phyloP scores from a whole-genome alignment of 2,797 vertebrate species.

The Lacerta viridis region DNA sequence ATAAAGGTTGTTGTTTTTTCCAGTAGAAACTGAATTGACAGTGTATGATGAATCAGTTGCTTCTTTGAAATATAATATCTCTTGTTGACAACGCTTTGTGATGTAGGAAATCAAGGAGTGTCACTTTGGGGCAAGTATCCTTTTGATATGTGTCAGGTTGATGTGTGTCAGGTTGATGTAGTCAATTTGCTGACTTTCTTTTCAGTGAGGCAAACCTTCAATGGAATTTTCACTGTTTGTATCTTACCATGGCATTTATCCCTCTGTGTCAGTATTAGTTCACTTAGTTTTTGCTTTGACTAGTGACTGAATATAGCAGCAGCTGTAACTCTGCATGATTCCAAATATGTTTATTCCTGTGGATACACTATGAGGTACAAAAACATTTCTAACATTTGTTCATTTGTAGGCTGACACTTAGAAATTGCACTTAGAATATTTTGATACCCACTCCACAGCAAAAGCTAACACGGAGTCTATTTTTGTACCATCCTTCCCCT shows the following conservation, averaged over 20 bases:
- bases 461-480: background rate
- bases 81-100: constrained; percentile 21
- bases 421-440: constrained; percentile 10
- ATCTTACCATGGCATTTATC: background rate
- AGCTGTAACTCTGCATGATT: background rate
- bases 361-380: background rate
- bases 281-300: background rate
- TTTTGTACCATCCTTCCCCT: background rate
- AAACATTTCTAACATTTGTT: background rate
- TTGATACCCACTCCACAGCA: background rate
- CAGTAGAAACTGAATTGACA: background rate
- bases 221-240: background rate
- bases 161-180: background rate
- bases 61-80: constrained; percentile 26
- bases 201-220: background rate
- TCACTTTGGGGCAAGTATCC: constrained; percentile 12
- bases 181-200: constrained; percentile 7
- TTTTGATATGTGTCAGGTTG: constrained; percentile 3
- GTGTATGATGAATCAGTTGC: background rate
- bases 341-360: constrained; percentile 13
- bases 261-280: background rate
- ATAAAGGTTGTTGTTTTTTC: background rate
- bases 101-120: constrained; percentile 15
- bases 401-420: constrained; percentile 22
- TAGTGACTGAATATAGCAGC: background rate